phyloP scores from a whole-genome alignment of 1,140 invertebrate species.

The Tetranychus urticae region DNA sequence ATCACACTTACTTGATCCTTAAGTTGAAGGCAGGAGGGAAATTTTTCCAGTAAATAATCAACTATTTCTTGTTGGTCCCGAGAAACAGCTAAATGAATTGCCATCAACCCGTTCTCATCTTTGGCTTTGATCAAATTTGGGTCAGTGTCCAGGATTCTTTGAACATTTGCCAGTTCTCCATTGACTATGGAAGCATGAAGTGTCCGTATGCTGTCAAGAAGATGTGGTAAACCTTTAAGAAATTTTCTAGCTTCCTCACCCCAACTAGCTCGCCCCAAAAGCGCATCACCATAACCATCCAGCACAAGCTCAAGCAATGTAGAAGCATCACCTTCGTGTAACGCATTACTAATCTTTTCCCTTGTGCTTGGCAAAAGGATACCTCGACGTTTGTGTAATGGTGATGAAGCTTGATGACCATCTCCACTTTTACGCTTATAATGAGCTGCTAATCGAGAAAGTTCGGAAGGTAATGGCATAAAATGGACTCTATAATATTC shows the following conservation, averaged over 20 bases:
- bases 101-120: slow-evolving; percentile 18
- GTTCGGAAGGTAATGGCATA: slow-evolving; percentile 12
- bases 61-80: slow-evolving; percentile 11
- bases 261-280: slow-evolving; percentile 22
- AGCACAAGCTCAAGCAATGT: slow-evolving; percentile 23
- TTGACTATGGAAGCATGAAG: slow-evolving; percentile 19
- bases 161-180: slow-evolving; percentile 18
- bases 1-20: slow-evolving; percentile 8
- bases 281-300: slow-evolving; percentile 22
- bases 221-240: slow-evolving; percentile 17
- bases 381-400: not conserved
- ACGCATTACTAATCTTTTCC: slow-evolving; percentile 15
- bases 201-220: slow-evolving; percentile 18
- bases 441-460: not conserved
- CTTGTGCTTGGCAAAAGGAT: slow-evolving; percentile 4
- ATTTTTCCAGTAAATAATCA: slow-evolving; percentile 12
- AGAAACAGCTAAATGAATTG: slow-evolving; percentile 18
- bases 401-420: not conserved
- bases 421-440: not conserved
- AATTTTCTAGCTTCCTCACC: slow-evolving; percentile 22
- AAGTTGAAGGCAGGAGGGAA: slow-evolving; percentile 2
- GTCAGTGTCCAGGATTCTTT: slow-evolving; percentile 15
- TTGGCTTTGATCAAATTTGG: slow-evolving; percentile 17
- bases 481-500: slow-evolving; percentile 43
- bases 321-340: slow-evolving; percentile 21